Percentiles rank a stretch among this genome's conserved stretches.
These are phyloP conservation scores for Anthoscopus minutus DNA, from an alignment of 2,113 vertebrate genomes.

Conservation along the genomic window DNA sequence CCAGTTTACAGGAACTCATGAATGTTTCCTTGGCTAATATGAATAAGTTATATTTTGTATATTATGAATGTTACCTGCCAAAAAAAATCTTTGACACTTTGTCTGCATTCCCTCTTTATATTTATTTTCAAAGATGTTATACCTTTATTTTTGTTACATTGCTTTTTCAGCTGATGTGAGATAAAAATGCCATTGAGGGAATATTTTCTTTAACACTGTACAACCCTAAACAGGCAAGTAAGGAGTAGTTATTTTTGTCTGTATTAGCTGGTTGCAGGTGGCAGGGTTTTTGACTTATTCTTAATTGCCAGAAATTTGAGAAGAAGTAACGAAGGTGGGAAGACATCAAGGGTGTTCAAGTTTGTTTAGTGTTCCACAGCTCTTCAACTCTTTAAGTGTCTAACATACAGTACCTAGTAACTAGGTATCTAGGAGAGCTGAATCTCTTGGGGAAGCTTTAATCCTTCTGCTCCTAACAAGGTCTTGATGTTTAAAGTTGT, in stretches of 20 bases:
- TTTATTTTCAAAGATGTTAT: conserved; percentile 72
- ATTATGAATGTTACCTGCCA: conserved; percentile 66
- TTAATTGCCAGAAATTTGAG: conserved; percentile 43
- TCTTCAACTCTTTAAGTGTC: conserved; percentile 19
- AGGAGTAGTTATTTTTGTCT: conserved; percentile 47
- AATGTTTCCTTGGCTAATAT: conserved; percentile 58
- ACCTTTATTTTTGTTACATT: conserved; percentile 78
- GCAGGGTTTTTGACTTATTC: conserved; percentile 62
- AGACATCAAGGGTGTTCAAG: conserved; percentile 36
- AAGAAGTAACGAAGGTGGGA: neutral
- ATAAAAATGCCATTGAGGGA: conserved; percentile 69
- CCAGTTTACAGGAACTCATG: conserved; percentile 25
- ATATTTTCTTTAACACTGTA: conserved; percentile 67
- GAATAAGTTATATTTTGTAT: conserved; percentile 61
- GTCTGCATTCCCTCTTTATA: conserved; percentile 67
- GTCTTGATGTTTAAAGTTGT: conserved; percentile 58
- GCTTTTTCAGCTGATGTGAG: conserved; percentile 63
- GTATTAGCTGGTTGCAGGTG: conserved; percentile 57
- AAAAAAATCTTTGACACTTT: conserved; percentile 55
- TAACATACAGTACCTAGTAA: conserved; percentile 63
- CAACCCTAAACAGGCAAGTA: conserved; percentile 51
- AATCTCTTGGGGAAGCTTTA: conserved; percentile 48
- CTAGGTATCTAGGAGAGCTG: conserved; percentile 60
- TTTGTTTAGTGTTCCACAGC: conserved; percentile 36
- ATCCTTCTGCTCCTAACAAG: conserved; percentile 54